A percentile compares a stretch with the other conserved stretches of the same genome.
Evolutionary conservation across 2,888 invertebrate genomes (phyloP).

Genomic region (Lacanobia oleracea): DNA sequence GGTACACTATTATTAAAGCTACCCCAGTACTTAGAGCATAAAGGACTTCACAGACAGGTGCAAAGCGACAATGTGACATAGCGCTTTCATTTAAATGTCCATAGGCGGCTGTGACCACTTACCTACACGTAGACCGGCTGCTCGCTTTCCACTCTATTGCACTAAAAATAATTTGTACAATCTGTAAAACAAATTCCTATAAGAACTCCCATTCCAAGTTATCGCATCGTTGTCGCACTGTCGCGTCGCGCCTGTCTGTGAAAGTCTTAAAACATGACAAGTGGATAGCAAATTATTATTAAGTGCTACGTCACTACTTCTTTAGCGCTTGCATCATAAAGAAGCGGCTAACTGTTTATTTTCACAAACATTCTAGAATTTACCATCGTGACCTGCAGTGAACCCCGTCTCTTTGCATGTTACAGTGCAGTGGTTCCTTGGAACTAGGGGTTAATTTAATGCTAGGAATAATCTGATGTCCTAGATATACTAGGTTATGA

Average conservation of each 20-base stretch:
- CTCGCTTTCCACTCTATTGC: neutral
- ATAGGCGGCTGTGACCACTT: neutral
- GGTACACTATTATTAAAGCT: constrained; percentile 12
- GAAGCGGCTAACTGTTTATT: constrained; percentile 17
- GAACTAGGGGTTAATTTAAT: constrained; percentile 10
- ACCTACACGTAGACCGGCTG: neutral
- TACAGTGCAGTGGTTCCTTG: constrained; percentile 29
- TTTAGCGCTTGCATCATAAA: neutral
- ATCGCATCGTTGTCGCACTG: neutral
- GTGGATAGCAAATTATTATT: constrained; percentile 7
- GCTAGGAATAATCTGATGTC: constrained; percentile 1
- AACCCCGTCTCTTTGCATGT: constrained; percentile 19
- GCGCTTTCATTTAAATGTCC: neutral
- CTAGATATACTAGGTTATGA: neutral
- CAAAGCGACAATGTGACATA: neutral
- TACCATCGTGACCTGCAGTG: constrained; percentile 28
- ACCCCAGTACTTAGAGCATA: neutral
- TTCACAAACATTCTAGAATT: constrained; percentile 16
- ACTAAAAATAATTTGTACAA: neutral
- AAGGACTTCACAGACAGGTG: neutral
- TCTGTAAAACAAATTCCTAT: neutral
- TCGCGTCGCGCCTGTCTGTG: neutral
- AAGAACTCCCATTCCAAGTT: neutral
- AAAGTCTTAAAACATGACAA: neutral
- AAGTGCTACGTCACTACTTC: neutral